phyloP scores from a whole-genome alignment of 2,113 vertebrate species.

The Smithornis capensis region DNA sequence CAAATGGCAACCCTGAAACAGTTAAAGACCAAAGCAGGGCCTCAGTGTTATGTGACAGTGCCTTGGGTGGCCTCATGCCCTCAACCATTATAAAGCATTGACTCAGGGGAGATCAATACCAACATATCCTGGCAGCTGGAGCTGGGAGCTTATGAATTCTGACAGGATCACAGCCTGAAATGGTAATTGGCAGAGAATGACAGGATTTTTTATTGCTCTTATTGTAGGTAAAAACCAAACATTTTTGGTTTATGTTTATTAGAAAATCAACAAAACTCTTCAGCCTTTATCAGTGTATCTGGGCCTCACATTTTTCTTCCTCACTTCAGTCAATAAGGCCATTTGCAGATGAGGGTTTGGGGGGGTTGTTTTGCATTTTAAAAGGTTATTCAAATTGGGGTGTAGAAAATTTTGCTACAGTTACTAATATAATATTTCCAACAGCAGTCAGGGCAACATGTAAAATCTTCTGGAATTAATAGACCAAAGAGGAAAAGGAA shows the following conservation, averaged over 20 bases:
- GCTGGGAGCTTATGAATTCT: neutral
- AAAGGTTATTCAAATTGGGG: neutral
- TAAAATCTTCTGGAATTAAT: conserved; percentile 3
- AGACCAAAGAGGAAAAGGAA: conserved; percentile 3
- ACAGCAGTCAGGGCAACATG: neutral
- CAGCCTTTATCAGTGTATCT: neutral
- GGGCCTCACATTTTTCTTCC: neutral
- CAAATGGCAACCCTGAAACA: neutral
- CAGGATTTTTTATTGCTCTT: neutral
- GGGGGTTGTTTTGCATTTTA: neutral
- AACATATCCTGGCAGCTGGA: neutral
- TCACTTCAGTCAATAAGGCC: neutral
- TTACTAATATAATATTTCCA: neutral
- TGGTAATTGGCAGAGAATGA: neutral
- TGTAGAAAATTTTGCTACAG: neutral
- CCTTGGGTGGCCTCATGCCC: neutral
- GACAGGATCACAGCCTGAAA: conserved; percentile 2
- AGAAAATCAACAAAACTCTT: neutral
- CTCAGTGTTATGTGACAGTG: neutral
- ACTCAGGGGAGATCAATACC: neutral
- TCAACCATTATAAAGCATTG: neutral
- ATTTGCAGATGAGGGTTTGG: neutral
- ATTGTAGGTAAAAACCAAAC: neutral
- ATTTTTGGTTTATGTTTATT: neutral
- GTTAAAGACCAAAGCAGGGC: neutral